Conservation (phyloP, 2,888 invertebrate species). For the Microctonus aethiopoides region DNA sequence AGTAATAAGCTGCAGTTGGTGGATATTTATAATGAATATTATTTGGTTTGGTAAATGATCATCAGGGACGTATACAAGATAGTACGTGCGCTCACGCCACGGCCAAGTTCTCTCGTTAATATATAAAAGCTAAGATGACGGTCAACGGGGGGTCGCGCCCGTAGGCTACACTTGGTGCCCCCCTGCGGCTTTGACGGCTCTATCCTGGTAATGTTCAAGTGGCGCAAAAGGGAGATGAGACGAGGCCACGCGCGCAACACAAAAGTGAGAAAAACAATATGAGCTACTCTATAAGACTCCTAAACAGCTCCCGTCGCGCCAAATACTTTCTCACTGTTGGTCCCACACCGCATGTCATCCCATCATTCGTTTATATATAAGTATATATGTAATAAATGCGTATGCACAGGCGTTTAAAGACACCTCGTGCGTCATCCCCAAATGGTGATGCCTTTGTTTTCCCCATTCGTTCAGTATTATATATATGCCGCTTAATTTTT, state of each 20-base stretch:
- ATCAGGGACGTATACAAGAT: too few relatives aligned
- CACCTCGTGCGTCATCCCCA: slow-evolving; percentile 65
- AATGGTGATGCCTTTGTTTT: slow-evolving; percentile 18
- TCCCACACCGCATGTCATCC: slow-evolving; percentile 14
- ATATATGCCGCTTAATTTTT: background rate
- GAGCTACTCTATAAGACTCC: too few relatives aligned
- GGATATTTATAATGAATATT: slow-evolving; percentile 44
- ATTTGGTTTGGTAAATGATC: slow-evolving; percentile 33
- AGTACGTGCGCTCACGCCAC: slow-evolving; percentile 28
- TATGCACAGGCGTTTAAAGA: slow-evolving; percentile 65
- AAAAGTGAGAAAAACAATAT: slow-evolving; percentile 34
- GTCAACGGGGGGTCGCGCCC: slow-evolving; percentile 62
- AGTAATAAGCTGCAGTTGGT: slow-evolving; percentile 28
- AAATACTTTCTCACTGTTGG: slow-evolving; percentile 27
- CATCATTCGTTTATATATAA: too few relatives aligned
- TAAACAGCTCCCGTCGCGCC: slow-evolving; percentile 64
- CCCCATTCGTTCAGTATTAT: background rate
- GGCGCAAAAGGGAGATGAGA: slow-evolving; percentile 39
- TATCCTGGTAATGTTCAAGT: slow-evolving; percentile 52
- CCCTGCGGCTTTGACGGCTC: slow-evolving; percentile 67
- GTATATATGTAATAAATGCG: too few relatives aligned
- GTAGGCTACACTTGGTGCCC: slow-evolving; percentile 57
- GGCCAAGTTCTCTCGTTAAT: slow-evolving; percentile 62
- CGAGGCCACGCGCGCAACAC: slow-evolving; percentile 32
- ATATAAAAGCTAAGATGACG: slow-evolving; percentile 65